phyloP scores from a whole-genome alignment of 1,140 invertebrate genomes.

The Rhynchophorus ferrugineus region DNA sequence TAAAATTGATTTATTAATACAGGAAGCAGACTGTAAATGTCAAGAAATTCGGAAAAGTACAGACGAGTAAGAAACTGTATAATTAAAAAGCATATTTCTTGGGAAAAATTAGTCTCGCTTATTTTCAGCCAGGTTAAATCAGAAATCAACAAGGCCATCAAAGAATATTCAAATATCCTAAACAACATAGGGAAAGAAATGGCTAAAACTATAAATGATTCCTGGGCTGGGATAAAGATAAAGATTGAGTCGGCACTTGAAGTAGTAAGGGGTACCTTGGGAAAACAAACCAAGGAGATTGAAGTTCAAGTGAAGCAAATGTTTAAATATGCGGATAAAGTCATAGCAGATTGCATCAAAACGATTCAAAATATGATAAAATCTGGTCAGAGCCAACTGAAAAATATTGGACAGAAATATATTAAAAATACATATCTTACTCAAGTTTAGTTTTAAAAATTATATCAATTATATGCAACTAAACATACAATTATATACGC shows the following conservation, averaged over 20 bases:
- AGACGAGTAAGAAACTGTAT: slow-evolving; percentile 1
- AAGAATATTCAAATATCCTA: neutral
- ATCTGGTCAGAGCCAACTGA: too few relatives aligned
- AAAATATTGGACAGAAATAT: too few relatives aligned
- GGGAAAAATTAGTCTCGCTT: neutral
- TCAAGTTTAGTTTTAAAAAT: too few relatives aligned
- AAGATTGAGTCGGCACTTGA: neutral
- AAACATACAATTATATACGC: too few relatives aligned
- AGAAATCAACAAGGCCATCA: neutral
- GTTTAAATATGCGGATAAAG: slow-evolving; percentile 2
- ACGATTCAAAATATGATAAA: too few relatives aligned
- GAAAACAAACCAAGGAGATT: neutral
- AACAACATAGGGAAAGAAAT: neutral
- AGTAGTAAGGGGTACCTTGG: neutral
- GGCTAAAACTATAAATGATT: neutral
- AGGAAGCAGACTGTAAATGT: neutral
- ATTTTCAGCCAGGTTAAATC: slow-evolving; percentile 3
- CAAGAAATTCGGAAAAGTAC: slow-evolving; percentile 3
- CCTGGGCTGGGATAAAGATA: neutral
- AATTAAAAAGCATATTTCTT: neutral
- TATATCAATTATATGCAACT: too few relatives aligned
- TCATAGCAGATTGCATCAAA: neutral
- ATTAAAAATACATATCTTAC: too few relatives aligned
- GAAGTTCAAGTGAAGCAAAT: slow-evolving; percentile 1
- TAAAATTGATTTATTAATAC: neutral